Base-by-base conservation (phyloP, 2,888 invertebrate genomes). In the Cyclophora albipunctata region DNA sequence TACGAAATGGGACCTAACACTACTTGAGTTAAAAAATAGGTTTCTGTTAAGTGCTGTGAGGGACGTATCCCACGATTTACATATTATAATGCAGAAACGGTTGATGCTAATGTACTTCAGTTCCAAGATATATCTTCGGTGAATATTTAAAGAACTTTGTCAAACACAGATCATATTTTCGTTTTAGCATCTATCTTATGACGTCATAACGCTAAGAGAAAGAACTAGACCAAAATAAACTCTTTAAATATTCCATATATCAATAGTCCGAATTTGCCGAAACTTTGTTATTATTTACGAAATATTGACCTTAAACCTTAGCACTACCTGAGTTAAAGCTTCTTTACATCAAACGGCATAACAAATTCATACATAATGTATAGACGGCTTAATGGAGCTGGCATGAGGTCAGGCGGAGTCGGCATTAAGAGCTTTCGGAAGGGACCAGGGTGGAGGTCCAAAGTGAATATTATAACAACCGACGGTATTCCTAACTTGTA, bases 331-430 rank as follows among this genome's bases (percentile, higher is more conserved):
- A 74, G 75, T 78, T 80, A 78, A 82, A 79, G 83, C 88, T 84
- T 84, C 84, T 85, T 87, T 83, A 86, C 86, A 87, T 88, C 87
- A 88, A 88, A 87, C 83, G 78, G 86, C 86, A 87, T 87, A 86
- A 85, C 84, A 86, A 84, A 86, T 84, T 88, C 86, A 88, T 87
- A 86, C 86, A 88, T 88, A 74, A 87, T 88, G 86, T 87, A 88
- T 87, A 84, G 82, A 82, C 84, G 81, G 84, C 86, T 86, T 88
- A 87, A 88, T 87, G 88, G 86, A 83, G 79, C 80, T 74, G 81
- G 75, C 82, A 84, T 84, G 86, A 86, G 87, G 87, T 88, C 87
- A 88, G 82, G 77, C 75, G 73, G 78, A 81, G 76, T 81, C 74
- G 78, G 88, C 80, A 85, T 88, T 88, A 87, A 87, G 86, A 87